phyloP scores from a whole-genome alignment of 2,113 vertebrate species.

The Ctenodactylus gundi region DNA sequence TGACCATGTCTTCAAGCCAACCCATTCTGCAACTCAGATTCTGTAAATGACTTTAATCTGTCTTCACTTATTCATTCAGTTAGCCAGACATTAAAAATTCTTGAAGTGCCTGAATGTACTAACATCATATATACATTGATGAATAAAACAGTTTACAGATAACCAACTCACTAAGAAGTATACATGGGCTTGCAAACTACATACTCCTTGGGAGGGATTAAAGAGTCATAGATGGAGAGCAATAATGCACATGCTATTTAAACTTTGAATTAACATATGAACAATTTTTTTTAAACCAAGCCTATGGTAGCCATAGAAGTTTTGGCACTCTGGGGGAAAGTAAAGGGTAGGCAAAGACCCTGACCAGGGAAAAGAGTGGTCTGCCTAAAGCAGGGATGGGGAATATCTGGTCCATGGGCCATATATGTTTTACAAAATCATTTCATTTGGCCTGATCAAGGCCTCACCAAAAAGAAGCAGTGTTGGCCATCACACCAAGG shows the following conservation, averaged over 20 bases:
- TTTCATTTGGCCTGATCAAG: too few relatives aligned
- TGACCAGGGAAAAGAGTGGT: not conserved
- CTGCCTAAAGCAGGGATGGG: too few relatives aligned
- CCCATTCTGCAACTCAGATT: not conserved
- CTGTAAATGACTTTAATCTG: conserved; percentile 11
- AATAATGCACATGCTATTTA: not conserved
- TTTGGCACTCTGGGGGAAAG: not conserved
- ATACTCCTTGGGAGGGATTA: not conserved
- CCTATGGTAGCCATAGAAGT: not conserved
- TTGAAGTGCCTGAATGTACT: not conserved
- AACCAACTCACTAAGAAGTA: not conserved
- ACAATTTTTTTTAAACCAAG: not conserved
- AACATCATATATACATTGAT: not conserved
- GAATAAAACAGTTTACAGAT: not conserved
- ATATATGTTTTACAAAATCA: too few relatives aligned
- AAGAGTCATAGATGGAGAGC: not conserved
- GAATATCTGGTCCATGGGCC: too few relatives aligned
- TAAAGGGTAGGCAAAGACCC: not conserved
- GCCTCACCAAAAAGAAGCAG: too few relatives aligned
- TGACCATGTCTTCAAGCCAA: not conserved
- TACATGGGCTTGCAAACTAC: not conserved
- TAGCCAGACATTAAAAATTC: not conserved
- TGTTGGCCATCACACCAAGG: too few relatives aligned
- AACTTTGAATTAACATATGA: not conserved
- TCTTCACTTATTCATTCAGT: conserved; percentile 14